These are phyloP conservation scores for Helostoma temminkii DNA, from an alignment of 2,797 vertebrate species.

Conservation along the genomic window DNA sequence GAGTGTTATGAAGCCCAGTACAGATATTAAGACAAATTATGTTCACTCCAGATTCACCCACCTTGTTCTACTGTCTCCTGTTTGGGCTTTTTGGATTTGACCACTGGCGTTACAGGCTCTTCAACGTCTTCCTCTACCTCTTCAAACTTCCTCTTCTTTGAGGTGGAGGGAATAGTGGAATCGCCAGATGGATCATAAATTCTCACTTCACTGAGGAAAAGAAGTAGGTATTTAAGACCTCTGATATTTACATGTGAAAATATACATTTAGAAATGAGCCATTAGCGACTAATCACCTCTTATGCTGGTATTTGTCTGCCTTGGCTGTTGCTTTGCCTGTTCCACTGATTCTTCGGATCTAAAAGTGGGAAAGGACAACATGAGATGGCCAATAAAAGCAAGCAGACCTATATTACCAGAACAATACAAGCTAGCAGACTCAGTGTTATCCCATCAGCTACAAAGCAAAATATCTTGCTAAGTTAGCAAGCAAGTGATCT, in stretches of 20 bases:
- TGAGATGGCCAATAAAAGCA: not conserved
- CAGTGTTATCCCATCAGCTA: too few species aligned
- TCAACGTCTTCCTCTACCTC: slow-evolving; percentile 82
- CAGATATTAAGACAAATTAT: fast-evolving
- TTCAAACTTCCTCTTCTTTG: slow-evolving; percentile 95
- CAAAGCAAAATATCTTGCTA: too few species aligned
- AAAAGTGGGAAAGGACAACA: not conserved
- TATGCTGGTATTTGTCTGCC: slow-evolving; percentile 96
- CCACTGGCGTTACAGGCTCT: slow-evolving; percentile 61
- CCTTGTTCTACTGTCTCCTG: slow-evolving; percentile 78
- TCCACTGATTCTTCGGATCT: slow-evolving; percentile 96
- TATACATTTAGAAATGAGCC: fast-evolving
- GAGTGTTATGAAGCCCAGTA: not conserved
- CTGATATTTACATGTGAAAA: not conserved
- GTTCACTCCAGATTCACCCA: slow-evolving; percentile 45
- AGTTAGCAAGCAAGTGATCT: too few species aligned
- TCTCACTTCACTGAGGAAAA: slow-evolving; percentile 88
- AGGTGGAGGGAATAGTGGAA: slow-evolving; percentile 90
- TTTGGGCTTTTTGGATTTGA: slow-evolving; percentile 93
- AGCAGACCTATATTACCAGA: not conserved
- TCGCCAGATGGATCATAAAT: slow-evolving; percentile 95
- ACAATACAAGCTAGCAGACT: too few species aligned
- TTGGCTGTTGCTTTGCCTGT: slow-evolving; percentile 94
- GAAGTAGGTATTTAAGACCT: fast-evolving
- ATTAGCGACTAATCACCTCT: slow-evolving; percentile 85